phyloP scores from a whole-genome alignment of 2,113 vertebrate genomes.

The Etheostoma cragini region DNA sequence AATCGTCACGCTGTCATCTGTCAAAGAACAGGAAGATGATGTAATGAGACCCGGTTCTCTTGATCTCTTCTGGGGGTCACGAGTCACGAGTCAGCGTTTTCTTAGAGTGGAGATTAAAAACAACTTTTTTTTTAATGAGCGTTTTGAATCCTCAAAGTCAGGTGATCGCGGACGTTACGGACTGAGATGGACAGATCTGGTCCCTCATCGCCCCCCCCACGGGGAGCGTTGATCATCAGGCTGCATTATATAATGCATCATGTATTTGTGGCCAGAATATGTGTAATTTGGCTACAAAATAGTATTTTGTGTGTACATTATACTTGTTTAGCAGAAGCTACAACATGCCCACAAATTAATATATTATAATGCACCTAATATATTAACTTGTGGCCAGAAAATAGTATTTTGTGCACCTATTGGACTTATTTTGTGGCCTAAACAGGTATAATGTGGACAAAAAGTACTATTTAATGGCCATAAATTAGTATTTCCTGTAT shows the following conservation, averaged over 20 bases:
- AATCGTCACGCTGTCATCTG: neutral
- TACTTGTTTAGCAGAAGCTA: neutral
- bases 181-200: neutral
- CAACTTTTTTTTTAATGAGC: too few relatives aligned
- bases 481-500: too few relatives aligned
- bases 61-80: neutral
- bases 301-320: neutral
- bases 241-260: neutral
- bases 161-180: neutral
- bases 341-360: too few relatives aligned
- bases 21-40: neutral
- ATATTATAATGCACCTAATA: too few relatives aligned
- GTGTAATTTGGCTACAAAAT: neutral
- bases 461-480: too few relatives aligned
- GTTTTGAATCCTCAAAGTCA: neutral
- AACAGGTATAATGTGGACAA: too few relatives aligned
- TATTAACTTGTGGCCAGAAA: too few relatives aligned
- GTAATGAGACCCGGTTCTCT: neutral
- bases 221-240: neutral
- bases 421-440: too few relatives aligned
- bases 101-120: neutral
- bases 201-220: too few relatives aligned
- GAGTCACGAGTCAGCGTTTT: neutral
- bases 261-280: constrained; percentile 34
- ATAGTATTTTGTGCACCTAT: too few relatives aligned